Evolutionary conservation across 1,140 invertebrate genomes (phyloP).

Genomic region (Drosophila triauraria): DNA sequence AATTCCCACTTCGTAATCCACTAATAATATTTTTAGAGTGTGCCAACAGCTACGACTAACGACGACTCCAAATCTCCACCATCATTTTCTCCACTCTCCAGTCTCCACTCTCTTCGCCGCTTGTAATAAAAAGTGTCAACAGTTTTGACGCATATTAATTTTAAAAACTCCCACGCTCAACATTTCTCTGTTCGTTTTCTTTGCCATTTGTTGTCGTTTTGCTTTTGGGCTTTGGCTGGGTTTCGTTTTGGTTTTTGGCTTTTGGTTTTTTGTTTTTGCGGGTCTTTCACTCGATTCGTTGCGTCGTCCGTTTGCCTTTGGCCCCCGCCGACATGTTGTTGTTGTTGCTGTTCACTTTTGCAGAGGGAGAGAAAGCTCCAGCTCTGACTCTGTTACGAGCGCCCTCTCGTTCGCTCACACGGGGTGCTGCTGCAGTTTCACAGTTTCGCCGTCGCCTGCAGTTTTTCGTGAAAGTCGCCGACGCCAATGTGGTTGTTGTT

Average conservation of each 20-base stretch:
- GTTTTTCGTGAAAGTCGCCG: slow-evolving; percentile 78
- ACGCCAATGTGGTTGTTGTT: slow-evolving; percentile 26
- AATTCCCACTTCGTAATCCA: not conserved
- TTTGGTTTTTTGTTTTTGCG: slow-evolving; percentile 37
- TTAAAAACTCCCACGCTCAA: slow-evolving; percentile 81
- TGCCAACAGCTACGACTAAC: not conserved
- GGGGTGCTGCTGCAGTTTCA: slow-evolving; percentile 58
- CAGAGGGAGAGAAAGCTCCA: slow-evolving; percentile 78
- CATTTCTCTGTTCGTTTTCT: slow-evolving; percentile 53
- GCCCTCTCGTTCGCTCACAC: slow-evolving; percentile 17
- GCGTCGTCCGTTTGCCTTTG: slow-evolving; percentile 70
- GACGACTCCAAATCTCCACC: slow-evolving; percentile 8
- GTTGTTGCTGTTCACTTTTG: slow-evolving; percentile 27
- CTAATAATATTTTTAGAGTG: slow-evolving; percentile 16
- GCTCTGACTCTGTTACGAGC: slow-evolving; percentile 13
- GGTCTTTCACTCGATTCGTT: slow-evolving; percentile 59
- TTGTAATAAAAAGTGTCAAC: slow-evolving; percentile 58
- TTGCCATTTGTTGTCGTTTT: slow-evolving; percentile 52
- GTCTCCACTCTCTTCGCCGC: not conserved
- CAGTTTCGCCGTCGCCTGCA: slow-evolving; percentile 55
- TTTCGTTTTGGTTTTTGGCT: slow-evolving; percentile 51
- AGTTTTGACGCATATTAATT: slow-evolving; percentile 79
- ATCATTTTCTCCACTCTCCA: slow-evolving; percentile 14
- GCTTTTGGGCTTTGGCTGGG: slow-evolving; percentile 32
- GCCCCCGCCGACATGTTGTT: slow-evolving; percentile 14